Conservation (phyloP, 2,888 invertebrate genomes). For the Sarcophaga rosellei region DNA sequence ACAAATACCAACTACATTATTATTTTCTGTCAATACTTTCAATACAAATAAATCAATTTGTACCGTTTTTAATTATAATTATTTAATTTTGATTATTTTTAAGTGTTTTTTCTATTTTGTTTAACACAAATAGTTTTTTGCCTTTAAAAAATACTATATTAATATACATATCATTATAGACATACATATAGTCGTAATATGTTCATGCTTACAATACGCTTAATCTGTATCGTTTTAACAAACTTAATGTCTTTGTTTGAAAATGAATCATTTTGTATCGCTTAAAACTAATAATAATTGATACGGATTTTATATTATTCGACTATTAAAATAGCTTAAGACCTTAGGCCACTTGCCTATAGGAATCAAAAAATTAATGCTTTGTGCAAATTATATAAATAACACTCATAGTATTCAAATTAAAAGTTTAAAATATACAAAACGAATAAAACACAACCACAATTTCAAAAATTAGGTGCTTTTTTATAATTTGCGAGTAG, state of each 20-base stretch:
- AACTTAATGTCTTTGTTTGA: background rate
- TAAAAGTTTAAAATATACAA: too few relatives aligned
- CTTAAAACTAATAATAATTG: too few relatives aligned
- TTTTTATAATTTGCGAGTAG: too few relatives aligned
- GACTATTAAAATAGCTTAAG: too few relatives aligned
- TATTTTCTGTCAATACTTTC: background rate
- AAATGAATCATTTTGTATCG: too few relatives aligned
- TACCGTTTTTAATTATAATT: background rate
- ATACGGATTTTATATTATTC: too few relatives aligned
- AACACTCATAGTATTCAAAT: too few relatives aligned
- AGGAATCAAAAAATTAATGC: too few relatives aligned
- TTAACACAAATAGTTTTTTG: conserved; percentile 67
- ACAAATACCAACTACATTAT: background rate
- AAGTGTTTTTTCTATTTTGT: conserved; percentile 15
- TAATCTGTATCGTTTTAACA: conserved; percentile 15
- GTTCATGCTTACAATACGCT: conserved; percentile 18
- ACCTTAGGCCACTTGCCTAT: too few relatives aligned
- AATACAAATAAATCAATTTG: background rate
- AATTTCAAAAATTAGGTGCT: too few relatives aligned
- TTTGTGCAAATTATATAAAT: too few relatives aligned
- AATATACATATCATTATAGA: conserved; percentile 6
- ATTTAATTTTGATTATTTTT: background rate
- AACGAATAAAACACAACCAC: too few relatives aligned
- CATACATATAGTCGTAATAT: background rate
- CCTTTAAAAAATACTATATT: conserved; percentile 50